Percentiles rank a stretch among this genome's conserved stretches.
Evolutionary conservation across 2,113 vertebrate genomes (phyloP).

Genomic region (Calypte anna): DNA sequence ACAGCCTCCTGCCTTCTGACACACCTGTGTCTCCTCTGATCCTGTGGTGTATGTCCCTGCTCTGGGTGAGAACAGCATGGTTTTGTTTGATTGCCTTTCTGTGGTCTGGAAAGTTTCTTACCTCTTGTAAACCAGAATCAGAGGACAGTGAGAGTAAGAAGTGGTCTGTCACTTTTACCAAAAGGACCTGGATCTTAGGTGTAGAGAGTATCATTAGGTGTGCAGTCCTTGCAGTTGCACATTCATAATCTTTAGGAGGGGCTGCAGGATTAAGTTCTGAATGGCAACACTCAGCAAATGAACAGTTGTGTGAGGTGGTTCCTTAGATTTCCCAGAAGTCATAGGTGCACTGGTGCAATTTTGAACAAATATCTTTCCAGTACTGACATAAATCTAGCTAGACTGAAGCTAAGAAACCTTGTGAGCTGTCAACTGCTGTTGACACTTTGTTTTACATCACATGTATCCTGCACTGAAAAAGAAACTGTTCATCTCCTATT

Average conservation of each 20-base stretch:
- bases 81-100: neutral
- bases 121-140: neutral
- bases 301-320: neutral
- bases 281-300: fast-evolving
- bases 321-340: neutral
- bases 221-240: neutral
- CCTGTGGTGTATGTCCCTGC: fast-evolving
- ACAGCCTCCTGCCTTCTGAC: neutral
- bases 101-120: fast-evolving
- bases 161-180: neutral
- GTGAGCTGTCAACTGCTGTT: neutral
- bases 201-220: neutral
- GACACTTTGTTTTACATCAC: neutral
- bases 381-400: neutral
- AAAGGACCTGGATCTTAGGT: neutral
- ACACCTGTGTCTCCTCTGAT: fast-evolving
- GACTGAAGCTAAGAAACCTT: neutral
- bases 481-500: neutral
- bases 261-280: neutral
- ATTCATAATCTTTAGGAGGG: neutral
- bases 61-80: neutral
- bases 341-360: neutral
- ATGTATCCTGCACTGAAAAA: neutral
- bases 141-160: neutral
- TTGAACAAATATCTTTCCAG: neutral